Conservation (phyloP, 2,113 vertebrate species). For the Oryctolagus cuniculus region DNA sequence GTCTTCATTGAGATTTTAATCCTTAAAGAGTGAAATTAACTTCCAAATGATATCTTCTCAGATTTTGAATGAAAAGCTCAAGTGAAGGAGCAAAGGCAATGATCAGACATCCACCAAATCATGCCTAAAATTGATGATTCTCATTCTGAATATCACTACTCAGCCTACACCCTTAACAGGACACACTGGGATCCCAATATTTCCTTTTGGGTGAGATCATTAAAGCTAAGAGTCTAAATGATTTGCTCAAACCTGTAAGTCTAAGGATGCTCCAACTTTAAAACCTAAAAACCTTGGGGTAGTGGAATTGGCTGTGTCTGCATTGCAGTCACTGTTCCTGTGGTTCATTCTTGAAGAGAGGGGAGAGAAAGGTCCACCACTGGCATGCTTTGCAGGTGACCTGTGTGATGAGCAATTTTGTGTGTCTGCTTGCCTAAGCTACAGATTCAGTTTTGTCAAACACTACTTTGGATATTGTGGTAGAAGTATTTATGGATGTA, state of each 20-base stretch:
- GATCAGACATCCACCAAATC: background rate
- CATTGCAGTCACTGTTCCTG: background rate
- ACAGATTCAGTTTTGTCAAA: background rate
- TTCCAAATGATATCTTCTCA: background rate
- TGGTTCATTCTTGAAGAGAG: background rate
- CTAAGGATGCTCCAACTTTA: background rate
- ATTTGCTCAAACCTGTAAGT: background rate
- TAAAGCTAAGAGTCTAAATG: background rate
- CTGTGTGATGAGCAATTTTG: background rate
- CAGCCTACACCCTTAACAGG: background rate
- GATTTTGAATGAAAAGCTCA: background rate
- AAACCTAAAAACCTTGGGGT: background rate
- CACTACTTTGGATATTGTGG: background rate
- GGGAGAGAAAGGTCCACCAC: background rate
- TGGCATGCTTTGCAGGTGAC: background rate
- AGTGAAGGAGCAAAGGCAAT: background rate
- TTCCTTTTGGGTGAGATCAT: background rate
- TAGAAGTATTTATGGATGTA: background rate
- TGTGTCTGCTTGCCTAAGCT: background rate
- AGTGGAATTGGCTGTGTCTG: background rate
- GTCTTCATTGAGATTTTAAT: conserved; percentile 24
- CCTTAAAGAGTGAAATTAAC: background rate
- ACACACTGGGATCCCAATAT: background rate
- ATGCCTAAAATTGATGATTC: background rate
- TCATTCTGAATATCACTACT: background rate